Conservation (phyloP, 37 sponge, comb jelly and placozoan genomes). For the Geodia barretti region DNA sequence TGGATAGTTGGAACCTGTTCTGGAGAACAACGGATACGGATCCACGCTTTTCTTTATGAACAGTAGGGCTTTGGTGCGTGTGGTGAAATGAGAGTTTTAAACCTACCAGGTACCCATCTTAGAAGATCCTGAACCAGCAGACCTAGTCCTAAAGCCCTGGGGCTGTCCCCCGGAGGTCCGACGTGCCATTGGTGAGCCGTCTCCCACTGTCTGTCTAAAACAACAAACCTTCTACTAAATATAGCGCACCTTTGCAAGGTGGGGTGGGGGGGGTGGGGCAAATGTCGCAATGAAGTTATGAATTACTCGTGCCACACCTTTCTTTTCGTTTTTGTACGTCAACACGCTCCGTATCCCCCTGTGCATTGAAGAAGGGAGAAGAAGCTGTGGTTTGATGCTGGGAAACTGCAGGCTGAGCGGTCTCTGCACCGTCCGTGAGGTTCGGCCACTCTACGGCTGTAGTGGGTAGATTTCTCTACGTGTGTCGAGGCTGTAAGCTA, state of each 20-base stretch:
- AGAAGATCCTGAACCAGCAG: conserved; percentile 56
- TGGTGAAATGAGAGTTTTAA: too few species aligned
- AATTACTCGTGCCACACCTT: not conserved
- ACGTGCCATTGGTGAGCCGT: conserved; percentile 1
- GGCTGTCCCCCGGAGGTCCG: conserved; percentile 21
- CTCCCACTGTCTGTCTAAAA: too few species aligned
- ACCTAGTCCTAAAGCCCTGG: conserved; percentile 36
- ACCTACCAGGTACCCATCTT: conserved; percentile 48
- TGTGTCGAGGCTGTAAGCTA: conserved; percentile 57
- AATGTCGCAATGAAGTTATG: too few species aligned
- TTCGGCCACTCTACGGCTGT: conserved; percentile 48
- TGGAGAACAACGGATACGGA: conserved; percentile 43
- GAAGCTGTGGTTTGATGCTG: conserved; percentile 22
- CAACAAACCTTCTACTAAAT: not conserved
- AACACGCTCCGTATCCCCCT: not conserved
- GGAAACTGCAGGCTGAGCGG: conserved; percentile 29
- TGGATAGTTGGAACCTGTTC: not conserved
- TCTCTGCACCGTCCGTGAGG: conserved; percentile 37
- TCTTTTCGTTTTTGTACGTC: not conserved
- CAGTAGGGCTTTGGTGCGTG: too few species aligned
- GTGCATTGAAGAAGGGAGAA: not conserved
- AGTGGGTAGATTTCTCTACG: conserved; percentile 35
- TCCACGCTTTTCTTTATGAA: conserved; percentile 25
- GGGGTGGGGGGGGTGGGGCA: too few species aligned
- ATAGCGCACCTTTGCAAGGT: conserved; percentile 13